Evolutionary conservation across 2,888 invertebrate species (phyloP), one percentile per base, ranked within the genome.

Genomic region (Drosophila barbarae): DNA sequence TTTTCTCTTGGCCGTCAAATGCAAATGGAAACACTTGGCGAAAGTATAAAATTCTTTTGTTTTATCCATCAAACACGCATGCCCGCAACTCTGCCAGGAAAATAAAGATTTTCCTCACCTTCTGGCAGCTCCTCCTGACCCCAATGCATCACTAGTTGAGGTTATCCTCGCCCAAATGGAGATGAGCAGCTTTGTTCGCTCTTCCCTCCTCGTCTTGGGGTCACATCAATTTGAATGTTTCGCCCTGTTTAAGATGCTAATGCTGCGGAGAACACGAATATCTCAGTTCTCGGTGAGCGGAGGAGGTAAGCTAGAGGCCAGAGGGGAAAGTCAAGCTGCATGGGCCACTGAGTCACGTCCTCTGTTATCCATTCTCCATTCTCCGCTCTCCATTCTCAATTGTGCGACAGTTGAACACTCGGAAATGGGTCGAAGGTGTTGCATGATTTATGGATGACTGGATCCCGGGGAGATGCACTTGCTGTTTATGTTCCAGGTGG

Each of bases 211-310:
- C 34, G 35, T 51, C 60, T 58, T 36, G 39, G 56, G 66, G 73
- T 73, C 70, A 70, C 70, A 72, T 69, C 69, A 63, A 63, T 74
- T 74, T 72, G 66, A 74, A 66, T 74, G 75, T 66, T 72, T 63
- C 42, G 47, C 74, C 38, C 55, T 63, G 65, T 73, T 73, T 73
- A 72, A 75, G 72, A 74, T 75, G 72, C 58, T 75, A 74, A 74
- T 74, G 73, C 26, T 41, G 50, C 30, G 44, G 32, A 32, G 18
- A 55, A 60, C 53, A 59, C 39, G 69, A 59, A 55, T 60, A 69
- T 69, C 69, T 59, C 41, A 55, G 58, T 41, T 64, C 39, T 36
- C 26, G 51, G 39, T 9, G 26, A 26, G 13, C 18, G 12, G 21
- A 32, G 23, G 12, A 49, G 71, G 55, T 63, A 46, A 73, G 38